Base-by-base conservation (phyloP, 2,113 vertebrate species). In the Deroptyus accipitrinus region DNA sequence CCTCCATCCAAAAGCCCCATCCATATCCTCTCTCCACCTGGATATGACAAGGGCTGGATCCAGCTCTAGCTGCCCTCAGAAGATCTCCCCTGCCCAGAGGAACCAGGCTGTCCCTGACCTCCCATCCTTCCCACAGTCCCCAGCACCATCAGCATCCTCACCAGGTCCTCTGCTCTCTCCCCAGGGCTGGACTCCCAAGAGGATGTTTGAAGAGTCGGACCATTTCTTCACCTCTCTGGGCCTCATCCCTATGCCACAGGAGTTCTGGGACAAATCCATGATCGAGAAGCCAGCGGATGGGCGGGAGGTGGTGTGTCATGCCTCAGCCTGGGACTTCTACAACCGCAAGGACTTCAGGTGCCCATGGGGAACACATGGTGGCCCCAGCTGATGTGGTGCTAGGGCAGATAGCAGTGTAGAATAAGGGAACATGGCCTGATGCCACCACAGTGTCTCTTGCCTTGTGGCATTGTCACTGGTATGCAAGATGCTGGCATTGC, bases 161-260 rank as follows among this genome's bases (percentile, higher is more conserved):
- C 46, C 44, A 17, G 35, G 11, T 37, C 62, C 35, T 69, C 48
- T 82, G 11, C 35, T 96, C 33, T 90, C 44, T 67, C 14, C 88
- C 11, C 93, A 99, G 99, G 97, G 97, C 23, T 99, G 99, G 99
- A 98, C 98, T 15, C 94, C 99, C 31, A 95, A 2, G 61, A 98
- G 1, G 83, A 99, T 99, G 99, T 99, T 99, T 96, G 22, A 98
- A 20, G 98, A 99, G 95, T 99, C 99, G 0, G 98, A 99, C 28
- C 93, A 18, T 2, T 99, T 99, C 94, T 99, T 99, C 87, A 98
- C 90, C 18, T 99, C 99, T 17, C 95, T 99, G 94, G 99, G 98
- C 41, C 98, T 99, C 80, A 82, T 98, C 66, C 97, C 98, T 1
- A 98, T 99, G 98, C 98, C 98, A 0, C 39, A 85, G 1, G 98